Percentiles rank a stretch among this genome's conserved stretches.
phyloP scores from a whole-genome alignment of 1,140 invertebrate genomes.

The Heliothis virescens region DNA sequence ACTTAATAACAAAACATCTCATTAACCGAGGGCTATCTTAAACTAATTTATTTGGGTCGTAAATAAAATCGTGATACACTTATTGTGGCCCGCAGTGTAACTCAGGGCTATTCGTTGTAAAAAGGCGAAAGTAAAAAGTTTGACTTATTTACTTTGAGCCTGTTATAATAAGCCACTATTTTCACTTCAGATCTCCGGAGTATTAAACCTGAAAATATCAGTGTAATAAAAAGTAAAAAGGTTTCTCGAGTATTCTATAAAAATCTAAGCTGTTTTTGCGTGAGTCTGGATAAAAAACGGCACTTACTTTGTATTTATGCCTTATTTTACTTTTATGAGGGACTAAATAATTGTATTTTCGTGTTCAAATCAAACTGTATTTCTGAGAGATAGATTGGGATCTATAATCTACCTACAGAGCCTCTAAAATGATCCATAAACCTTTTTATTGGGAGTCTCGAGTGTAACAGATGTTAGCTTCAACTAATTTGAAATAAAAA shows the following conservation, averaged over 20 bases:
- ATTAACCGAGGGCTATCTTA: slow-evolving; percentile 25
- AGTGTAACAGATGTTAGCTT: not conserved
- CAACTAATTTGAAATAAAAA: not conserved
- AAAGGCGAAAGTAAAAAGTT: slow-evolving; percentile 1
- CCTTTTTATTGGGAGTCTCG: not conserved
- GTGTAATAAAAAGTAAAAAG: not conserved
- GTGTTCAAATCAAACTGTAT: not conserved
- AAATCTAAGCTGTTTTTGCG: not conserved
- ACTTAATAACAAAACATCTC: slow-evolving; percentile 15
- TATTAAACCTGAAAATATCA: not conserved
- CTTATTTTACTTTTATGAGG: not conserved
- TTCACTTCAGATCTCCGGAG: not conserved
- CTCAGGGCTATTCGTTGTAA: not conserved
- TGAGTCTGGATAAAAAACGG: not conserved
- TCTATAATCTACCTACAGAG: not conserved
- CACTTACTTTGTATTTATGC: not conserved
- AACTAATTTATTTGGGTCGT: slow-evolving; percentile 24
- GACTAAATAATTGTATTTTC: not conserved
- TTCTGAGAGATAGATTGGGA: not conserved
- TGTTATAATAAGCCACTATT: not conserved
- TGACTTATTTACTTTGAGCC: not conserved
- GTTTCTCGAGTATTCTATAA: not conserved
- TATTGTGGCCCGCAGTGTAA: slow-evolving; percentile 7
- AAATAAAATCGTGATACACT: slow-evolving; percentile 21
- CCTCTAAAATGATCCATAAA: not conserved